Base-by-base conservation (phyloP, 2,113 vertebrate species). In the Rhabdornis inornatus region DNA sequence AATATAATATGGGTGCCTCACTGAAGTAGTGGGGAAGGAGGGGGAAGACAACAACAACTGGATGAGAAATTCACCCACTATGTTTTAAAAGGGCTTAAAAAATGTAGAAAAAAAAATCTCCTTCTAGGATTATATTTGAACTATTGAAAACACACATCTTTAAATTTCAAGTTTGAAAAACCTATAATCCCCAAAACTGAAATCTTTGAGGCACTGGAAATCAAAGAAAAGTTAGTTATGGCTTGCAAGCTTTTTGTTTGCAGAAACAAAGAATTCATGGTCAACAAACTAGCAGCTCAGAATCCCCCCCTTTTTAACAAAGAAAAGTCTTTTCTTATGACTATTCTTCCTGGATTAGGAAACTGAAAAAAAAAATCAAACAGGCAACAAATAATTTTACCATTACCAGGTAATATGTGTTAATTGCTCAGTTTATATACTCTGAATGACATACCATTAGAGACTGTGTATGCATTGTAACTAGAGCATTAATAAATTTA, bases 351-450 rank as follows among this genome's bases (percentile, higher is more conserved):
- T 89, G 71, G 87, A 97, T 92, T 72, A 95, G 76, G 72, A 96
- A 95, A 92, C 68, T 23, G 71, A 37, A 85, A 63, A 94, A 74
- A 89, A 95, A 90, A 97, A 97, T 97, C 97, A 98, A 98, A 98
- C 92, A 89, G 96, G 97, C 98, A 98, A 98, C 98, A 98, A 98
- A 98, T 98, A 98, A 98, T 98, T 98, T 98, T 98, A 98, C 97
- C 97, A 98, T 98, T 98, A 98, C 97, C 97, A 98, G 98, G 97
- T 98, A 98, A 98, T 98, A 95, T 90, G 97, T 98, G 98, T 98
- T 98, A 99, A 98, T 98, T 98, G 98, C 98, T 99, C 98, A 98
- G 98, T 98, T 98, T 98, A 98, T 98, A 98, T 98, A 98, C 98
- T 98, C 97, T 96, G 98, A 98, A 98, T 98, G 98, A 98, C 98